Evolutionary conservation across 1,140 invertebrate genomes (phyloP), one percentile per base, ranked within the genome.

Genomic region (Euwallacea fornicatus): DNA sequence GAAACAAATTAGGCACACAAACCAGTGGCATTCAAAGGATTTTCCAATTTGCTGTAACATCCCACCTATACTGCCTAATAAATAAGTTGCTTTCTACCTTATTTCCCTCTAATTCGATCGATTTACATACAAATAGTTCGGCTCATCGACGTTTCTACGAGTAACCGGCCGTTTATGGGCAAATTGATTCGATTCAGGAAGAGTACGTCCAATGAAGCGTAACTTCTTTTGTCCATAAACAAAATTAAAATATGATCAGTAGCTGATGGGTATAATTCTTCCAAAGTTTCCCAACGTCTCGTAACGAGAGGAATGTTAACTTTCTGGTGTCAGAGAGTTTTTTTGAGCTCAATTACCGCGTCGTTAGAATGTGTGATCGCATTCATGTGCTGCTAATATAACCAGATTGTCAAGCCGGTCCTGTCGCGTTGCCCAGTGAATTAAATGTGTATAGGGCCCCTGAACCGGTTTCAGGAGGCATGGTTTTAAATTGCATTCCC

Each of bases 401-500:
- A 33, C 46, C 46, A 50, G 46, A 50, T 50, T 50, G 46, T 33
- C 46, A 50, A 13, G 46, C 46, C 46, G 46, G 46, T 11, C 46
- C 46, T 50, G 46, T 50, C 9, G 9, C 46, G 46, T 56, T 56
- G 55, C 55, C 55, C 11, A 69, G 46, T 43, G 59, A 69, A 62
- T 69, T 54, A 62, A 69, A 69, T 46, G 67, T 69, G 42, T 55
- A 43, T 46, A 53, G 43, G 47, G 66, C 58, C 47, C 42, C 58
- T 55, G 47, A 69, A 69, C 67, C 67, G 67, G 67, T 69, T 69
- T 66, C 65, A 56, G 21, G 58, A 54, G 67, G 58, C 67, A 69
- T 69, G 59, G 62, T 69, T 69, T 69, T 69, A 69, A 69, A 69
- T 69, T 69, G 67, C 67, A 69, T 69, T 69, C 67, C 54, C 59